Conservation (phyloP, 2,888 invertebrate genomes). For the Diplazon laetatorius region DNA sequence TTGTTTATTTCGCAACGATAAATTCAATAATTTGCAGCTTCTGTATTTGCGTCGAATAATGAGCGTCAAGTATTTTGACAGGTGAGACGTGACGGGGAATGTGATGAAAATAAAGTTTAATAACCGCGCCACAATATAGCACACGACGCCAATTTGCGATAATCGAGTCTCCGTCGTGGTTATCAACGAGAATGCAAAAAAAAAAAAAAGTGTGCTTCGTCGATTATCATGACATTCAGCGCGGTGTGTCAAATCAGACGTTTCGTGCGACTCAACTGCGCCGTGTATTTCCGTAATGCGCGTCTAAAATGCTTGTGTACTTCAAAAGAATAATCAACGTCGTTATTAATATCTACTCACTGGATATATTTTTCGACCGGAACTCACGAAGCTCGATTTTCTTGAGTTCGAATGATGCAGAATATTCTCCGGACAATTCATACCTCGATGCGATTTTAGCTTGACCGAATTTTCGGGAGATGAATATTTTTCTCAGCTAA, state of each 20-base stretch:
- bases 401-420: conserved; percentile 1
- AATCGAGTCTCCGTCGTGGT: conserved; percentile 4
- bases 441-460: too few relatives aligned
- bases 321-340: neutral
- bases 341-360: conserved; percentile 34
- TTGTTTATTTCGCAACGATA: neutral
- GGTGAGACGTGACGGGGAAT: conserved; percentile 30
- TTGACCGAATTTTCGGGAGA: too few relatives aligned
- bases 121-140: conserved; percentile 13
- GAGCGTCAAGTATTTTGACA: conserved; percentile 44
- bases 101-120: conserved; percentile 40
- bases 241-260: conserved; percentile 30
- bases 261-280: conserved; percentile 7
- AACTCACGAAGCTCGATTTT: conserved; percentile 8
- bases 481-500: neutral
- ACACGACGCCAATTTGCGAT: conserved; percentile 19
- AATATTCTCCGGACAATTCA: conserved; percentile 29
- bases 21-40: neutral
- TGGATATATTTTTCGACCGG: conserved; percentile 50
- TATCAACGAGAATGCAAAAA: conserved; percentile 27
- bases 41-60: conserved; percentile 1
- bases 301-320: neutral
- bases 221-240: neutral
- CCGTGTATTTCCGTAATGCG: conserved; percentile 13
- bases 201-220: conserved; percentile 11